Percentiles rank a stretch among this genome's conserved stretches.
Evolutionary conservation across 2,888 invertebrate species (phyloP).

Genomic region (Spialia ferax): DNA sequence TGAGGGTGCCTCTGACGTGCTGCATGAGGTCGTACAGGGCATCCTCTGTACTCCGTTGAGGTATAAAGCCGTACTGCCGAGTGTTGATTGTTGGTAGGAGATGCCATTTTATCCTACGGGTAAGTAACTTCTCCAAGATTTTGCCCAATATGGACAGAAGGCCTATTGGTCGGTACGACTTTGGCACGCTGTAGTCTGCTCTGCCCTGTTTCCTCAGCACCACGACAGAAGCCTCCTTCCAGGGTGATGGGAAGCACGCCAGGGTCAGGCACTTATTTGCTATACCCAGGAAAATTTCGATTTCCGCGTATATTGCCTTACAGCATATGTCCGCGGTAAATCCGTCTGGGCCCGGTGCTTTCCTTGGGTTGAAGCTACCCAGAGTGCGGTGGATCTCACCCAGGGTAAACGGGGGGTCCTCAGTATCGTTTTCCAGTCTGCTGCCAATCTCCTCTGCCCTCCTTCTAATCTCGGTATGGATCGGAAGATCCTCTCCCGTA

Average conservation of each 20-base stretch:
- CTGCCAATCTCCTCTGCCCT: neutral
- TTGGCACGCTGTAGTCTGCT: slow-evolving; percentile 38
- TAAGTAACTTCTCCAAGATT: slow-evolving; percentile 25
- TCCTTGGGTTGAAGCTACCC: slow-evolving; percentile 37
- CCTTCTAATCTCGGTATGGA: slow-evolving; percentile 17
- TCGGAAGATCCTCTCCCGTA: neutral
- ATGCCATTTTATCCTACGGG: slow-evolving; percentile 21
- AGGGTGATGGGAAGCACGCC: slow-evolving; percentile 27
- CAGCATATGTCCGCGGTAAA: slow-evolving; percentile 42
- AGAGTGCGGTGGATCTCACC: slow-evolving; percentile 22
- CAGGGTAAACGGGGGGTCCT: slow-evolving; percentile 38
- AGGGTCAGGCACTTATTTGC: slow-evolving; percentile 31
- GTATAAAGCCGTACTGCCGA: slow-evolving; percentile 9
- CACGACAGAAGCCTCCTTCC: slow-evolving; percentile 37
- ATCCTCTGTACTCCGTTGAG: slow-evolving; percentile 19
- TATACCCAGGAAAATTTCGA: slow-evolving; percentile 21
- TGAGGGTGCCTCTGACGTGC: neutral
- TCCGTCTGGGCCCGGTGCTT: slow-evolving; percentile 43
- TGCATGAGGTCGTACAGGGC: slow-evolving; percentile 11
- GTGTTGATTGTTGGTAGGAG: neutral
- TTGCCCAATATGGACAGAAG: slow-evolving; percentile 29
- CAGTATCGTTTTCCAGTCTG: slow-evolving; percentile 13
- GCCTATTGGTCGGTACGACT: slow-evolving; percentile 19
- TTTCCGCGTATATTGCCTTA: neutral
- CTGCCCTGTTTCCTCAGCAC: slow-evolving; percentile 25